These are phyloP conservation scores for Microcebus murinus DNA, from an alignment of 2,113 vertebrate genomes.

Conservation along the genomic window DNA sequence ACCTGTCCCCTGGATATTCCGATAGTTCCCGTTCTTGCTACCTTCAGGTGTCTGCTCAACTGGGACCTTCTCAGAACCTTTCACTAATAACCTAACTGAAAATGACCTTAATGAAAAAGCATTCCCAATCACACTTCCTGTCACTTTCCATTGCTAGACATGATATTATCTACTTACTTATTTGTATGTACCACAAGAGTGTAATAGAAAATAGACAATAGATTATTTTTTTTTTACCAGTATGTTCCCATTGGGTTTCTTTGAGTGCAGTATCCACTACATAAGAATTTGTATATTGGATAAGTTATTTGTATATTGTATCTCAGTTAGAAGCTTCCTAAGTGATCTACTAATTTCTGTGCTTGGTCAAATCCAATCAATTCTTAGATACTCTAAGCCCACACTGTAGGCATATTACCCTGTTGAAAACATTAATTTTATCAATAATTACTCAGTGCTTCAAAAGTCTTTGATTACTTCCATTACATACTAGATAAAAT, in stretches of 20 bases:
- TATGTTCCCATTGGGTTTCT: not conserved
- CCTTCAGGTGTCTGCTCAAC: not conserved
- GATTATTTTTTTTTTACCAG: not conserved
- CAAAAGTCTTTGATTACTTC: not conserved
- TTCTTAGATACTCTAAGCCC: not conserved
- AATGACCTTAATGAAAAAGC: not conserved
- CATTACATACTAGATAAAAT: not conserved
- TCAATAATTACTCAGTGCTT: not conserved
- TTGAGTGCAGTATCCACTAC: not conserved
- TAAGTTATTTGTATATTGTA: not conserved
- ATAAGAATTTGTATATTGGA: not conserved
- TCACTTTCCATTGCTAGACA: not conserved
- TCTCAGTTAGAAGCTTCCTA: not conserved
- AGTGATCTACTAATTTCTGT: not conserved
- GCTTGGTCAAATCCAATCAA: not conserved
- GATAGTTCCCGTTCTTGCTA: accelerated
- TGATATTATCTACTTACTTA: not conserved
- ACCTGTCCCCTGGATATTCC: accelerated
- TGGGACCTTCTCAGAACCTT: not conserved
- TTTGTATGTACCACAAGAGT: not conserved
- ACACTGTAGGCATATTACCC: not conserved
- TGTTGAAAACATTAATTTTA: not conserved
- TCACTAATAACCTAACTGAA: not conserved
- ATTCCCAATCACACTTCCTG: not conserved
- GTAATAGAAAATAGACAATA: not conserved